Percentiles rank a stretch among this genome's conserved stretches.
Evolutionary conservation across 2,797 vertebrate species (phyloP).

Genomic region (Danio albolineatus): DNA sequence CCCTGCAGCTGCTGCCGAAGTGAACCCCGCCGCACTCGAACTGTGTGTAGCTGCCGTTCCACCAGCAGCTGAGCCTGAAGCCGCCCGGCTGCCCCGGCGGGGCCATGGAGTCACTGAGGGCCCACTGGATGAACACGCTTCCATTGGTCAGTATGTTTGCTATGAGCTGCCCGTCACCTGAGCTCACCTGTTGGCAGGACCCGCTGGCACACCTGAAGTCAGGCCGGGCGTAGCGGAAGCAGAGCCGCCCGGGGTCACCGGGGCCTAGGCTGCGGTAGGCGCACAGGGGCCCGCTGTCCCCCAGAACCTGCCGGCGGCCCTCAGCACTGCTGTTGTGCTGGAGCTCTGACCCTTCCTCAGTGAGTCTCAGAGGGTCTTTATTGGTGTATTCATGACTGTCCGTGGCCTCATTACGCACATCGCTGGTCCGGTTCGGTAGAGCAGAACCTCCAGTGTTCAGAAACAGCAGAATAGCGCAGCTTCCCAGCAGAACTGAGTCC

Average conservation of each 20-base stretch:
- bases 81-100: constrained; percentile 75
- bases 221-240: constrained; percentile 83
- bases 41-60: constrained; percentile 94
- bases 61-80: constrained; percentile 91
- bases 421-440: constrained; percentile 52
- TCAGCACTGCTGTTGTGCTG: constrained; percentile 60
- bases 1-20: constrained; percentile 88
- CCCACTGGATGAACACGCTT: constrained; percentile 94
- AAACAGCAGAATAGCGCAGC: constrained; percentile 73
- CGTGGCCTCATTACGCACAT: constrained; percentile 45
- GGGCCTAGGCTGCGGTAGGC: constrained; percentile 87
- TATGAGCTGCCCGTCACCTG: constrained; percentile 77
- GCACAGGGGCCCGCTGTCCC: constrained; percentile 76
- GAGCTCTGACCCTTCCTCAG: constrained; percentile 57
- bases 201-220: constrained; percentile 82
- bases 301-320: constrained; percentile 53
- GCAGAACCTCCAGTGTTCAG: constrained; percentile 63
- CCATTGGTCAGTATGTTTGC: constrained; percentile 90
- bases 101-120: not conserved
- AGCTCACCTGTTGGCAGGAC: constrained; percentile 81
- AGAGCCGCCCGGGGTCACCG: constrained; percentile 78
- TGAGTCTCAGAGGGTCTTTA: constrained; percentile 40
- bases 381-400: constrained; percentile 13
- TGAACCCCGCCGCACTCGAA: constrained; percentile 91
- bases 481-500: constrained; percentile 66